These are phyloP conservation scores for Melanotaenia nigrans DNA, from an alignment of 2,797 vertebrate species.

Conservation along the genomic window DNA sequence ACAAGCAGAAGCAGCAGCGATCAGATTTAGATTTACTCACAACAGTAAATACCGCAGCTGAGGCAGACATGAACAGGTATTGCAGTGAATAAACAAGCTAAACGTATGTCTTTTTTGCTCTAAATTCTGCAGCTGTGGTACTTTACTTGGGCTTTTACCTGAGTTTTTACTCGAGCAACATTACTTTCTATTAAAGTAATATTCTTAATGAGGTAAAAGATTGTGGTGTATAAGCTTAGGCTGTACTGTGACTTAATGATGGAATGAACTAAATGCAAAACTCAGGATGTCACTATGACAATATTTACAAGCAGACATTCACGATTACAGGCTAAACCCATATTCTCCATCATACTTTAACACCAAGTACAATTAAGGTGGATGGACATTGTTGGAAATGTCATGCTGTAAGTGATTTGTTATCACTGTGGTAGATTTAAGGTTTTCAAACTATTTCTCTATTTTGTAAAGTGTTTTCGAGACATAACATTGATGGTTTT, in stretches of 20 bases:
- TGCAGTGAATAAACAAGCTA: slow-evolving; percentile 28
- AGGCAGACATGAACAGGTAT: slow-evolving; percentile 14
- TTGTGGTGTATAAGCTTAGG: not conserved
- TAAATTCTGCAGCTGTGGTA: slow-evolving; percentile 29
- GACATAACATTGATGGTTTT: too few species aligned
- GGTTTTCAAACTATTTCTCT: too few species aligned
- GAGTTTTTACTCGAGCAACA: slow-evolving; percentile 27
- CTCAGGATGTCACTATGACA: not conserved
- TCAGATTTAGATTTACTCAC: slow-evolving; percentile 51
- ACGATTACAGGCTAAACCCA: not conserved
- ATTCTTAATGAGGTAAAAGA: not conserved
- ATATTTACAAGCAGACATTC: not conserved
- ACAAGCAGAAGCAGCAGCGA: slow-evolving; percentile 47
- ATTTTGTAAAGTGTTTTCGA: too few species aligned
- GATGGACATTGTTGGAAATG: not conserved
- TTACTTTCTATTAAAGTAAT: slow-evolving; percentile 16
- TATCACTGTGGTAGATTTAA: too few species aligned
- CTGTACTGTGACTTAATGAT: not conserved
- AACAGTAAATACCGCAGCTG: slow-evolving; percentile 37
- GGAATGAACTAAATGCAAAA: not conserved
- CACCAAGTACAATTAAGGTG: not conserved
- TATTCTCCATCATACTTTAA: not conserved
- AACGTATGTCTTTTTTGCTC: slow-evolving; percentile 22
- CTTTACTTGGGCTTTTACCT: slow-evolving; percentile 28
- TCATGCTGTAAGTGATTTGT: not conserved